These are phyloP conservation scores for Eulithis testata DNA, from an alignment of 2,888 invertebrate genomes.

Conservation along the genomic window DNA sequence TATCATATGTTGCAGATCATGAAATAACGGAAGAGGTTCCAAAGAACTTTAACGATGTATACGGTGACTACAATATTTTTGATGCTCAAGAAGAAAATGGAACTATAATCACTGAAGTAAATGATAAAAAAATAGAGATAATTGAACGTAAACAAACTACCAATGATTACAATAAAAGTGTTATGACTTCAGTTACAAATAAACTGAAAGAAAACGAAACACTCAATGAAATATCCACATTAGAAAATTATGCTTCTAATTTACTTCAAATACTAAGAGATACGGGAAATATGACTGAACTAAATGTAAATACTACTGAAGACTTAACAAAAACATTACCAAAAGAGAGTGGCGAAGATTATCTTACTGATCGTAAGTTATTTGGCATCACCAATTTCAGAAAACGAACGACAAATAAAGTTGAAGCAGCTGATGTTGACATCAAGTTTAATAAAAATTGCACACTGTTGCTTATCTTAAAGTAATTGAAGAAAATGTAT, in stretches of 20 bases:
- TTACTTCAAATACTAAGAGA: constrained; percentile 2
- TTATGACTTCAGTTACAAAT: background rate
- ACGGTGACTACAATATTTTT: constrained; percentile 57
- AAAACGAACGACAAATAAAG: background rate
- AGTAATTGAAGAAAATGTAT: too few relatives aligned
- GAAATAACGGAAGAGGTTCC: constrained; percentile 42
- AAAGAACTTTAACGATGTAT: constrained; percentile 52
- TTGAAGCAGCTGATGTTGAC: too few relatives aligned
- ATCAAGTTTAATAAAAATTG: too few relatives aligned
- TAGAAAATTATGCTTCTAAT: background rate
- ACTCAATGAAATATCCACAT: background rate
- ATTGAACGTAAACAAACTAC: background rate
- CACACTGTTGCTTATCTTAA: too few relatives aligned
- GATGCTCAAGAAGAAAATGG: constrained; percentile 45
- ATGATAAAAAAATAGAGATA: constrained; percentile 21
- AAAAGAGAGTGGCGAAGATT: constrained; percentile 53
- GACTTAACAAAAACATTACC: constrained; percentile 20
- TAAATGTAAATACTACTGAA: constrained; percentile 1
- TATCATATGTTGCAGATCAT: constrained; percentile 64
- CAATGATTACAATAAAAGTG: constrained; percentile 3
- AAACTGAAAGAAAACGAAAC: background rate
- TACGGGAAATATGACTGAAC: constrained; percentile 11
- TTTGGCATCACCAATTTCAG: constrained; percentile 26
- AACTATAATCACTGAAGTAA: constrained; percentile 17
- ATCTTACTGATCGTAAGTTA: constrained; percentile 71